Base-by-base conservation (phyloP, 2,797 vertebrate species). In the Trachurus trachurus region DNA sequence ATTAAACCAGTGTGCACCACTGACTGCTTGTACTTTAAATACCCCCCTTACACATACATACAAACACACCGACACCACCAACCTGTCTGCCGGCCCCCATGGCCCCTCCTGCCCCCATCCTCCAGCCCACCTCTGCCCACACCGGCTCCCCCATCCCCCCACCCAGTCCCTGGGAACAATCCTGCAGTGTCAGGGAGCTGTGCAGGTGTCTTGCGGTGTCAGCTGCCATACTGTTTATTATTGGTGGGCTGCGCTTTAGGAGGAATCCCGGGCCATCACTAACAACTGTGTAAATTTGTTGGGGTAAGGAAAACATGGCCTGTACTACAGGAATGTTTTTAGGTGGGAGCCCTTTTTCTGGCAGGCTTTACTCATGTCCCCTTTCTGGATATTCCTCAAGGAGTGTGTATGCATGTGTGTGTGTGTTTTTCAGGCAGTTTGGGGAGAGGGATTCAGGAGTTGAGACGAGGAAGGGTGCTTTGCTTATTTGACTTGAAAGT, bases 181-280 rank as follows among this genome's bases (percentile, higher is more conserved):
- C 94, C 90, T 67, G 65, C 95, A 94, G 94, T 96, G 96, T 97
- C 95, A 86, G 87, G 91, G 70, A 88, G 85, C 87, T 76, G 87
- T 93, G 95, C 97, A 97, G 97, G 97, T 98, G 97, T 95, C 94
- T 93, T n/a, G 79, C 87, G 93, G 92, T 93, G 95, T 96, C 95
- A 94, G 96, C 95, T 93, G 95, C 95, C 87, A 81, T 66, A 89
- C 93, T 96, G 94, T 97, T 97, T 97, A 95, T 96, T 96, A 96
- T 95, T 93, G 94, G 93, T 95, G 92, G 87, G 92, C 94, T 90
- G 91, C 57, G 92, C 92, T 93, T 93, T 83, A 94, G 94, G 92
- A 96, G 95, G 93, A 95, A 74, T 87, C 93, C 94, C 87, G 59
- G 92, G 94, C 95, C 94, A 86, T 95, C 96, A 93, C 95, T 90